Evolutionary conservation across 1,140 invertebrate species (phyloP), one percentile per base, ranked within the genome.

Genomic region (Cydia amplana): DNA sequence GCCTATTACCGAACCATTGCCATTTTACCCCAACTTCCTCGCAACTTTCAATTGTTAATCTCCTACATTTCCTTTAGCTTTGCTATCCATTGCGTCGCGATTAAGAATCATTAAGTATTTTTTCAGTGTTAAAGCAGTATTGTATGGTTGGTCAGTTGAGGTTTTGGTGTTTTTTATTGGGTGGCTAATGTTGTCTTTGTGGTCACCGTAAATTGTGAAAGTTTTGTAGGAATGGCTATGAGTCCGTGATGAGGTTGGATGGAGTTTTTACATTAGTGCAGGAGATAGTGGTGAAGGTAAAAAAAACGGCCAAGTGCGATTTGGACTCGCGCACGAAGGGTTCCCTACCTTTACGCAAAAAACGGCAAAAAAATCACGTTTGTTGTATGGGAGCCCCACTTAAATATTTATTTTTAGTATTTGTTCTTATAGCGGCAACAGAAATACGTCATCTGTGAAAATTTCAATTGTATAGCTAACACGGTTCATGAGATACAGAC

Each of bases 1-100:
- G 74, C 76, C 84, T 83, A 87, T 87, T 85, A 85, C 79, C 75
- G 77, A 70, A 79, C 65, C 78, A 80, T 79, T 76, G 36, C 75
- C 20, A 77, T 78, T 81, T 78, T 79, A 78, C 82, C 83, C 77
- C 32, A 36, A 70, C 65, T 70, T 40, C 65, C 65, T 14, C 36
- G 0, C 49, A 70, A 70, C 65, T 67, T 67, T 36, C 64, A 36
- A n/a, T 32, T 5, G 20, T 32, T 67, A 5, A 32, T 32, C 16
- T 16, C 36, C 28, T n/a, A 32, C 16, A n/a, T 70, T 70, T 70
- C 20, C 28, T 9, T 16, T 70, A 36, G n/a, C 12, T 70, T 36
- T 28, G 10, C 28, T 36, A 20, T 70, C 36, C 65, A 70, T 70
- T 70, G 65, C 65, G 16, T n/a, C 0, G 25, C 32, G 16, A 18